A percentile compares a stretch with the other conserved stretches of the same genome.
These are phyloP conservation scores for Apocrypta bakeri DNA, from an alignment of 1,140 invertebrate species.

Conservation along the genomic window DNA sequence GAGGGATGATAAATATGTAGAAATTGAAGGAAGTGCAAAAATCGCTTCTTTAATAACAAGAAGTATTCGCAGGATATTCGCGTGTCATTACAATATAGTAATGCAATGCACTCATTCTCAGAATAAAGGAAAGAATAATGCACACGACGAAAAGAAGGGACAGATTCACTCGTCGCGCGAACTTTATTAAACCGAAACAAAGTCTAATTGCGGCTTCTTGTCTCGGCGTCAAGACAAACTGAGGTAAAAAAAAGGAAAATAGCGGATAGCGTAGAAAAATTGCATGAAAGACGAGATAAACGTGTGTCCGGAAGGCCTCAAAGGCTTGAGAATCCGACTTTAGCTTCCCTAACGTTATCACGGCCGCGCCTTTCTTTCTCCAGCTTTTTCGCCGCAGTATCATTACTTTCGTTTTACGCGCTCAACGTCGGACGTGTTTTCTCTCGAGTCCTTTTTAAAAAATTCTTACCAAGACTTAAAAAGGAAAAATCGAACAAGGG, in stretches of 20 bases:
- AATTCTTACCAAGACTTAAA: background rate
- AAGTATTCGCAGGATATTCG: too few species aligned
- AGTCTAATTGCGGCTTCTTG: slow-evolving; percentile 15
- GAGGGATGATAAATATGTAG: background rate
- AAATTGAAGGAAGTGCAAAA: background rate
- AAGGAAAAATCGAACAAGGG: background rate
- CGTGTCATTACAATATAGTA: too few species aligned
- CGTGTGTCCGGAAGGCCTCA: background rate
- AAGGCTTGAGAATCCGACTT: slow-evolving; percentile 23
- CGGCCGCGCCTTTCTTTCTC: background rate
- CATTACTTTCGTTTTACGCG: slow-evolving; percentile 22
- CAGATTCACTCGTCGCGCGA: slow-evolving; percentile 6
- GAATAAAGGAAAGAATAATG: background rate
- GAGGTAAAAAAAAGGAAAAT: slow-evolving; percentile 3
- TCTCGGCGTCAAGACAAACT: too few species aligned
- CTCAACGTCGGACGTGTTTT: background rate
- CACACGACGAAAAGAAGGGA: background rate
- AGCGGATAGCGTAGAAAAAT: background rate
- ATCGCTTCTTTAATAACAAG: background rate
- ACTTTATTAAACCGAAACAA: slow-evolving; percentile 2
- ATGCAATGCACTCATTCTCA: too few species aligned
- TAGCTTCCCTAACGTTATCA: slow-evolving; percentile 8
- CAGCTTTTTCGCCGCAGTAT: slow-evolving; percentile 2
- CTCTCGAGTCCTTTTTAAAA: background rate
- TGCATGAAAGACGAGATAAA: slow-evolving; percentile 10